A percentile compares a stretch with the other conserved stretches of the same genome.
Evolutionary conservation across 2,888 invertebrate genomes (phyloP).

Genomic region (Polietes domitor): DNA sequence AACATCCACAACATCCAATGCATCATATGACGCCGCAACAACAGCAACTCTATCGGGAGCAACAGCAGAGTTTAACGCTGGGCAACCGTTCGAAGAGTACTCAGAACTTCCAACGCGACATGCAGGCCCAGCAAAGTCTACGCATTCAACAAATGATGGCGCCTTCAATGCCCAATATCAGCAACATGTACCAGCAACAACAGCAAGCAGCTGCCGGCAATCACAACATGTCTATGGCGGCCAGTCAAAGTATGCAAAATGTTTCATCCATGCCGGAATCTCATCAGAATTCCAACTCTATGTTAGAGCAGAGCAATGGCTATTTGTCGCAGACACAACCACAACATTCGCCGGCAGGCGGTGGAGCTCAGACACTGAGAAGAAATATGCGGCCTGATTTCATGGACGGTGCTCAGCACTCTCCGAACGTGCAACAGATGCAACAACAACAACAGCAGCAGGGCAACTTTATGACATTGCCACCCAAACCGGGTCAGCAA

Average conservation of each 20-base stretch:
- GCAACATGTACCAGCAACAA: conserved; percentile 75
- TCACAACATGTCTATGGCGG: conserved; percentile 72
- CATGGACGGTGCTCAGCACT: conserved; percentile 64
- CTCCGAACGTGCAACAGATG: conserved; percentile 83
- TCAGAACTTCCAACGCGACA: conserved; percentile 77
- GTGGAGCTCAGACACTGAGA: conserved; percentile 68
- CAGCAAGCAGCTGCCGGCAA: conserved; percentile 62
- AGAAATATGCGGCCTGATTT: conserved; percentile 72
- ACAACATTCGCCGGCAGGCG: conserved; percentile 71
- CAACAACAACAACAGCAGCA: conserved; percentile 72
- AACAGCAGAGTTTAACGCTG: conserved; percentile 74
- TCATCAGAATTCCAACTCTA: conserved; percentile 32
- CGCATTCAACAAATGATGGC: conserved; percentile 80
- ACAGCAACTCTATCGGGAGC: conserved; percentile 69
- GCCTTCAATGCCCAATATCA: conserved; percentile 81
- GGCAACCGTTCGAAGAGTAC: conserved; percentile 76
- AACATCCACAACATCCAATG: conserved; percentile 69
- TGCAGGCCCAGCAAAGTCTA: conserved; percentile 76
- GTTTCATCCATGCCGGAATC: conserved; percentile 69
- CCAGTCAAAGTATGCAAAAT: conserved; percentile 81
- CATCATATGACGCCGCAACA: conserved; percentile 66
- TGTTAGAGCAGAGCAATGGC: conserved; percentile 52
- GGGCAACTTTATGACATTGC: conserved; percentile 75
- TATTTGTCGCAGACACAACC: conserved; percentile 49
- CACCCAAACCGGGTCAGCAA: conserved; percentile 76